Conservation (phyloP, 2,113 vertebrate genomes). For the Rhinolophus sinicus region DNA sequence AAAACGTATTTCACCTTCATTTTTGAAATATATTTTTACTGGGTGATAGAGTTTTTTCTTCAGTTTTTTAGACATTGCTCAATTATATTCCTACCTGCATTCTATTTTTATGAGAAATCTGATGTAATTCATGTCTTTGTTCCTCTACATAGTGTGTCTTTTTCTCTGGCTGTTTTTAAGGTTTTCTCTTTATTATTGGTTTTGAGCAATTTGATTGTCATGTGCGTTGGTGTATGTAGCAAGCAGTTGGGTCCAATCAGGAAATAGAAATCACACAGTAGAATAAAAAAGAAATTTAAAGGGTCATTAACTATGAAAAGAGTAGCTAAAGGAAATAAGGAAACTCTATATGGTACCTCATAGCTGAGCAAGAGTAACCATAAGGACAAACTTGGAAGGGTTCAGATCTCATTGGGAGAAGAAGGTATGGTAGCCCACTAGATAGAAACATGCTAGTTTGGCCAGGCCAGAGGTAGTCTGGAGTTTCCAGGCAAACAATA, state of each 20-base stretch:
- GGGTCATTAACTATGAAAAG: background rate
- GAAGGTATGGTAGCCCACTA: background rate
- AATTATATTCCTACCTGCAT: background rate
- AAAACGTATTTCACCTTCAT: background rate
- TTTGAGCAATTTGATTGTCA: background rate
- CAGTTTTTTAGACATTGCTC: background rate
- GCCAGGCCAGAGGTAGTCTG: background rate
- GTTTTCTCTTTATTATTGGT: background rate
- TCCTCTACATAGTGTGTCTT: background rate
- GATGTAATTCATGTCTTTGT: background rate
- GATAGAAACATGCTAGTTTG: background rate
- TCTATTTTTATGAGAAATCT: background rate
- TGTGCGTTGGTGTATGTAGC: background rate
- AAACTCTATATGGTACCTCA: background rate
- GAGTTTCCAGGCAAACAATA: background rate
- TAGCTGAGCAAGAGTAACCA: background rate
- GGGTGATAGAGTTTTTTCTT: background rate
- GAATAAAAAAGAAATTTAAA: background rate
- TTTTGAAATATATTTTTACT: background rate
- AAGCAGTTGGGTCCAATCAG: background rate
- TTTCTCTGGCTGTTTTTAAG: background rate
- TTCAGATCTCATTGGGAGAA: background rate
- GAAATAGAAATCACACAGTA: background rate
- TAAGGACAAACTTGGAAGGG: background rate
- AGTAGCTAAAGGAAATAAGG: background rate